These are phyloP conservation scores for Neotoma lepida DNA, from an alignment of 2,113 vertebrate genomes.

Conservation along the genomic window DNA sequence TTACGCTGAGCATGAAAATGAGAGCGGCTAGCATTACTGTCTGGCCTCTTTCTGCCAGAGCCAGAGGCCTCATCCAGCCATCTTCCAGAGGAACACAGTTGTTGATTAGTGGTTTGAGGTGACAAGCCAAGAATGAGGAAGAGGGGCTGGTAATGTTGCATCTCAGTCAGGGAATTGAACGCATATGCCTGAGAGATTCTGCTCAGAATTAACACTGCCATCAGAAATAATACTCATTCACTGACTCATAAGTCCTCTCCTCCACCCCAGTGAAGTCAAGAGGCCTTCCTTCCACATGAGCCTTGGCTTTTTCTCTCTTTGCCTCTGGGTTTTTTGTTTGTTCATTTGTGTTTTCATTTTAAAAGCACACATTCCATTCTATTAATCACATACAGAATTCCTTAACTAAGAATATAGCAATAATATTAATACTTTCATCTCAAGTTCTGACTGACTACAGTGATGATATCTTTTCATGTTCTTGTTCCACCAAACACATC, in stretches of 20 bases:
- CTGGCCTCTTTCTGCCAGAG: background rate
- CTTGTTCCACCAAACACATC: background rate
- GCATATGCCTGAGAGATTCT: background rate
- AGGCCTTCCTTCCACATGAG: background rate
- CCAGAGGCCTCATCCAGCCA: background rate
- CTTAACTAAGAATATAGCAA: background rate
- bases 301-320: background rate
- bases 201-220: background rate
- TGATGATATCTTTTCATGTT: background rate
- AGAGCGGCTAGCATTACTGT: background rate
- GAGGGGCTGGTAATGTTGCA: background rate
- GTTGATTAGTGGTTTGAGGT: background rate
- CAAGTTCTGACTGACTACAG: background rate
- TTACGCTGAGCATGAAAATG: background rate
- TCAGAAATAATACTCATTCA: background rate
- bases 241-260: background rate
- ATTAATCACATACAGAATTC: background rate
- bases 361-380: background rate
- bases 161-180: background rate
- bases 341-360: background rate
- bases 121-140: background rate
- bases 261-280: background rate
- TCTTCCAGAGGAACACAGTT: background rate
- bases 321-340: background rate
- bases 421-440: background rate